Base-by-base conservation (phyloP, 2,797 vertebrate genomes). In the Anguilla anguilla region DNA sequence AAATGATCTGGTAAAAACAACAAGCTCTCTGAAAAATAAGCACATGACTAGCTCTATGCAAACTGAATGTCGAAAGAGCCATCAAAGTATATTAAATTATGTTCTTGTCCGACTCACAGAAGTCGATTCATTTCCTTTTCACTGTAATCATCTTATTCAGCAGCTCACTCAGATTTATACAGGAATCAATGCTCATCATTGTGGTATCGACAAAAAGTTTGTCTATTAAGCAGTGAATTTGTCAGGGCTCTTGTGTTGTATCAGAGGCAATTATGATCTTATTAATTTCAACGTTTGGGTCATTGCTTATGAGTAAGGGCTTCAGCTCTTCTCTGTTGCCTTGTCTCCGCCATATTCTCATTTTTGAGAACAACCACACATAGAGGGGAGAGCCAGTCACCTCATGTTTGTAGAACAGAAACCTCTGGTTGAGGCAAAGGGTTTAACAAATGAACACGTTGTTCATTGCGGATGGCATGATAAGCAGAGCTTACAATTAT, bases 201-300 rank as follows among this genome's bases (percentile, higher is more conserved):
- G 22, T 69, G 64, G 22, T 69, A 69, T 69, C n/a, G 64, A 69
- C 64, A 69, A 69, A 69, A 69, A 69, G 64, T 69, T 69, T 69
- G n/a, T 64, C 15, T 64, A 64, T 2, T 64, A 19, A 64, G 61
- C 64, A n/a, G 25, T 69, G 64, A 28, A 69, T 17, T 17, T 11
- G 11, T 35, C 72, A 15, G 31, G 28, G 3, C 17, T 77, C 31
- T 77, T 39, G 31, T 77, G 13, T 77, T 77, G 2, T 28, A 39
- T 35, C 72, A 77, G 72, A 77, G 2, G 28, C 72, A 15, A 39
- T 77, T 39, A 39, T 31, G 10, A 77, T 28, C 28, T 64, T 19
- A 64, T 64, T 64, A 22, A 69, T 69, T 69, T 69, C 25, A 28
- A 3, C 6, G 6, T 69, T 69, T 69, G 64, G 64, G 64, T 69